Conservation (phyloP, 2,113 vertebrate genomes). For the Leucoraja erinaceus region DNA sequence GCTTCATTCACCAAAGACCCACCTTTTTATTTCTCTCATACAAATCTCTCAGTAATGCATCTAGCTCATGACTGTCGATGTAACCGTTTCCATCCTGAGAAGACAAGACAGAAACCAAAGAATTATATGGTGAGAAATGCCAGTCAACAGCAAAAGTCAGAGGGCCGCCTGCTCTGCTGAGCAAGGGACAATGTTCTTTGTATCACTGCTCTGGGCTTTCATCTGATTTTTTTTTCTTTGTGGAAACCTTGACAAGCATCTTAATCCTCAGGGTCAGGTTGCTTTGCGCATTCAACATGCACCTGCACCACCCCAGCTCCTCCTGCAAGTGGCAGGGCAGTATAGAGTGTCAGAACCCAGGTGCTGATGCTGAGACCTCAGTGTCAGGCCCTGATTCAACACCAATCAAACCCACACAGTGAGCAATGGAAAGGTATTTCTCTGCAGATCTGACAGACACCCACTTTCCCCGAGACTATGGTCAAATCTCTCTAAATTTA, state of each 20-base stretch:
- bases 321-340: neutral
- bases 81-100: constrained; percentile 86
- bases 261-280: neutral
- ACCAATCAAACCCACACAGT: neutral
- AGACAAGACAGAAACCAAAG: neutral
- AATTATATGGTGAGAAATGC: neutral
- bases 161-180: neutral
- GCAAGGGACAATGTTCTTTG: neutral
- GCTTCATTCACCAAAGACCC: constrained; percentile 41
- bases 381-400: neutral
- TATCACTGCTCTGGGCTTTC: neutral
- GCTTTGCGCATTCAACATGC: too few relatives aligned
- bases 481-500: too few relatives aligned
- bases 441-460: too few relatives aligned
- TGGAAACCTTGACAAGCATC: too few relatives aligned
- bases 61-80: constrained; percentile 91
- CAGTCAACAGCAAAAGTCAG: neutral
- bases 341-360: neutral
- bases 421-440: neutral
- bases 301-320: neutral
- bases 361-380: neutral
- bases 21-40: constrained; percentile 91
- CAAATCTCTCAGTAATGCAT: constrained; percentile 86
- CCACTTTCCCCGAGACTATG: too few relatives aligned
- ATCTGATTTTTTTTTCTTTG: neutral